Evolutionary conservation across 2,113 vertebrate species (phyloP), one percentile per base, ranked within the genome.

Genomic region (Tupaia chinensis): DNA sequence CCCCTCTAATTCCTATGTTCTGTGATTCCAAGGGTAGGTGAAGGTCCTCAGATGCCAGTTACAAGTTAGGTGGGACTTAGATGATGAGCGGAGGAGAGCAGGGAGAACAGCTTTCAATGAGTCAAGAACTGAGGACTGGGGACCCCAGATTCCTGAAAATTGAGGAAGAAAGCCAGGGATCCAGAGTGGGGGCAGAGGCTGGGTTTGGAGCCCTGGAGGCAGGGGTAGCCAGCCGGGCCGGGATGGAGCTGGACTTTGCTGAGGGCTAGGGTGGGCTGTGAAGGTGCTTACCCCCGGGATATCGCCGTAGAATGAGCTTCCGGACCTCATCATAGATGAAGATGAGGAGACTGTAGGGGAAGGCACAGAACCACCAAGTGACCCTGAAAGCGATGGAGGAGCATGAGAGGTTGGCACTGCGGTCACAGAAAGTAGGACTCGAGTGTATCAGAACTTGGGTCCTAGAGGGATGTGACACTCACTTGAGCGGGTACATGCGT

Each of bases 281-380:
- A 22, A 11, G 34, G 3, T 9, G 29, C 98, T 98, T 95, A 98
- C 99, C 99, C 17, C 99, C 99, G 0, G 99, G 99, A 92, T 98
- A 98, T 29, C 98, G 98, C 29, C 99, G 96, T 29, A 99, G 96
- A 87, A 99, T 98, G 56, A 99, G 98, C 87, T 99, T 99, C 15
- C 99, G 98, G 56, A 99, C 98, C 95, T 99, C 99, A 19, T 99
- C 99, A 16, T 99, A 99, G 96, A 99, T 96, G 83, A 99, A 99
- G 98, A 99, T 99, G 72, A 99, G 98, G 80, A 99, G 98, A 93
- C 99, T 99, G 86, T 99, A 99, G 34, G 99, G 99, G 96, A 99
- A 98, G 81, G 99, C 99, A 9, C 99, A 99, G 98, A 99, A 99
- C 99, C 99, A 99, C 99, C 99, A 99, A 1, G 98, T 99, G 90